Percentiles rank a stretch among this genome's conserved stretches.
These are phyloP conservation scores for Halisarca cf. caerulea DNA, from an alignment of 37 sponge, comb jelly and placozoan genomes.

Conservation along the genomic window DNA sequence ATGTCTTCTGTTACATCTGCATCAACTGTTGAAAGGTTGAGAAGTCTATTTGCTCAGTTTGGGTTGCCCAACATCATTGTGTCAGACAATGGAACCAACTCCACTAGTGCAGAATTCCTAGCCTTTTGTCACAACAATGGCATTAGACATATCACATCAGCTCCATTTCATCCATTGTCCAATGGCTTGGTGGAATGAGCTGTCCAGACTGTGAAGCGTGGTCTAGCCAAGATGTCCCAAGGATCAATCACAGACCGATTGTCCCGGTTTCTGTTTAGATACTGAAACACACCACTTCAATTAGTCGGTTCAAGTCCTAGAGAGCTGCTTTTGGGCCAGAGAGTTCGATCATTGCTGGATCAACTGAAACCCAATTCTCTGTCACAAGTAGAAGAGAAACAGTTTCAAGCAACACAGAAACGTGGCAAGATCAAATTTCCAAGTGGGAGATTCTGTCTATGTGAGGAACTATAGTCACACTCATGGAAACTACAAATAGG, in stretches of 20 bases:
- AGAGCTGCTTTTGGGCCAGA: constrained; percentile 31
- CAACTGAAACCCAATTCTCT: too few relatives aligned
- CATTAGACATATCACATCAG: constrained; percentile 27
- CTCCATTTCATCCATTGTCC: constrained; percentile 30
- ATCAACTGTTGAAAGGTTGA: constrained; percentile 1
- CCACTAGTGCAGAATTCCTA: constrained; percentile 36
- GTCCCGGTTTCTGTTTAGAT: constrained; percentile 21
- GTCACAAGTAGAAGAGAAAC: too few relatives aligned
- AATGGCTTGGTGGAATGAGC: constrained; percentile 44
- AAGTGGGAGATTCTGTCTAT: too few relatives aligned
- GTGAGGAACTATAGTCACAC: too few relatives aligned
- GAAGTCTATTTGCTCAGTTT: constrained; percentile 21
- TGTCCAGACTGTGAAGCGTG: constrained; percentile 35
- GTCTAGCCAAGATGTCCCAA: not conserved
- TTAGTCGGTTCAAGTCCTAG: constrained; percentile 33
- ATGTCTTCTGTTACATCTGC: constrained; percentile 1
- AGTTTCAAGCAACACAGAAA: too few relatives aligned
- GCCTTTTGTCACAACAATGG: constrained; percentile 35
- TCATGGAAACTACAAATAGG: too few relatives aligned
- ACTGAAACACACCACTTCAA: constrained; percentile 35
- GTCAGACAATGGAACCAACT: constrained; percentile 50
- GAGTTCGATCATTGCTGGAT: constrained; percentile 37
- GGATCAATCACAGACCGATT: constrained; percentile 1
- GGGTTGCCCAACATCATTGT: constrained; percentile 43
- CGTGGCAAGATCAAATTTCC: too few relatives aligned